These are phyloP conservation scores for Amphimedon queenslandica DNA, from an alignment of 37 sponge, comb jelly and placozoan genomes.

Conservation along the genomic window DNA sequence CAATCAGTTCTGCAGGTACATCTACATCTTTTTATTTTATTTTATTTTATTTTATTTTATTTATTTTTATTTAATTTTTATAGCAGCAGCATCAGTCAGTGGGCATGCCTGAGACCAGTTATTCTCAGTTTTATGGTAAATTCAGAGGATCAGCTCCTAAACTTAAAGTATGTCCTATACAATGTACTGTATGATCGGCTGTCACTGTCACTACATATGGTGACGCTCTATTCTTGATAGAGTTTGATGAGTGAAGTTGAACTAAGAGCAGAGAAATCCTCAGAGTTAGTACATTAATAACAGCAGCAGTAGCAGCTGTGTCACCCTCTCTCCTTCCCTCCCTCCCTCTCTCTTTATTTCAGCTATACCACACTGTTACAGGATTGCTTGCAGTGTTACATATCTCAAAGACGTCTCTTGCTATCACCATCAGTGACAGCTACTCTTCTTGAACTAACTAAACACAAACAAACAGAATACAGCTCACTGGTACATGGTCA, in stretches of 20 bases:
- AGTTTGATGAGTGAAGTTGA: constrained; percentile 82
- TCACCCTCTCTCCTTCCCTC: no score
- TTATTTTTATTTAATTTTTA: neutral
- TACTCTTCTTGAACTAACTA: constrained; percentile 46
- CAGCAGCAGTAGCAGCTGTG: no score
- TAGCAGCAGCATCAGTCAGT: neutral
- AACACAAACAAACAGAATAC: constrained; percentile 54
- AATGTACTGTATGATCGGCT: neutral
- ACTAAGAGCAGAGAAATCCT: constrained; percentile 38
- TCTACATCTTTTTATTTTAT: neutral
- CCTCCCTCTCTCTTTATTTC: constrained; percentile 14
- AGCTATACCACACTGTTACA: constrained; percentile 76
- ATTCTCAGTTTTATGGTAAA: constrained; percentile 85
- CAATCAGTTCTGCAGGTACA: constrained; percentile 12
- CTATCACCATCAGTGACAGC: constrained; percentile 55
- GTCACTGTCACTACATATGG: no score
- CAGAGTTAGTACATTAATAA: constrained; percentile 85
- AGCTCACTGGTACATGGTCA: constrained; percentile 65
- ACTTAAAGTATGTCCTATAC: constrained; percentile 63
- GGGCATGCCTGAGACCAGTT: constrained; percentile 26
- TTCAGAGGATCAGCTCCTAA: constrained; percentile 76
- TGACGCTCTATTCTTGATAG: no score
- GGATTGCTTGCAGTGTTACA: constrained; percentile 91
- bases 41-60: neutral
- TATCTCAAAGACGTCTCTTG: constrained; percentile 63